A percentile compares a stretch with the other conserved stretches of the same genome.
These are phyloP conservation scores for Tachina grossa DNA, from an alignment of 2,888 invertebrate species.

Conservation along the genomic window DNA sequence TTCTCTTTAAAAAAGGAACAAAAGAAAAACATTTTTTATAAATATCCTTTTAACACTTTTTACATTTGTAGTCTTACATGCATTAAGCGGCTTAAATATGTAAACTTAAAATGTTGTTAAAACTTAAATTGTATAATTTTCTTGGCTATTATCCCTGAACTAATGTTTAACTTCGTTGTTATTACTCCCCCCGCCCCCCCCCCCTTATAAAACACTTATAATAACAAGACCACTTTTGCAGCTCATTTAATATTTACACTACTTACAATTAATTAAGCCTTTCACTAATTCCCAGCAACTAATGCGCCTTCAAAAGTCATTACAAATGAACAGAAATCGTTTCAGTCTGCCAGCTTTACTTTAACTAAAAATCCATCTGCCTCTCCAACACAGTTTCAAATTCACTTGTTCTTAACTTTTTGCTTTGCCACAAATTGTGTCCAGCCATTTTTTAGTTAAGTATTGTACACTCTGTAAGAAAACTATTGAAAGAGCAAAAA, in stretches of 20 bases:
- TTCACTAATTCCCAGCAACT: background rate
- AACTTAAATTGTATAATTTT: no score
- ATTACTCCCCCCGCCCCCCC: no score
- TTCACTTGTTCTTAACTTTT: constrained; percentile 35
- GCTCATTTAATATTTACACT: constrained; percentile 2
- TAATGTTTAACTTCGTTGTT: no score
- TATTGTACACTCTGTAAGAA: background rate
- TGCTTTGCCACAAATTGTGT: constrained; percentile 6
- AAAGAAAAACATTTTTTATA: no score
- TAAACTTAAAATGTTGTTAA: no score
- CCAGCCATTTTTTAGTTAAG: background rate
- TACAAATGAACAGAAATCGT: background rate
- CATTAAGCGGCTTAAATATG: no score
- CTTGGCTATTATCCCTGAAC: no score
- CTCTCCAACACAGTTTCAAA: background rate
- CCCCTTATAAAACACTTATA: background rate
- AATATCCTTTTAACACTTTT: no score
- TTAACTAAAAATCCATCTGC: background rate
- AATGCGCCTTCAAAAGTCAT: constrained; percentile 37
- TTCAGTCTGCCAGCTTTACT: background rate
- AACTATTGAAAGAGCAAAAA: constrained; percentile 45
- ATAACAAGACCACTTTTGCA: constrained; percentile 2
- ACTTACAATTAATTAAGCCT: constrained; percentile 37
- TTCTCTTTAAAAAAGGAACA: no score
- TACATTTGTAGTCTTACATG: no score